Conservation (phyloP, 2,888 invertebrate genomes). For the Rambutsinella grinnellia region DNA sequence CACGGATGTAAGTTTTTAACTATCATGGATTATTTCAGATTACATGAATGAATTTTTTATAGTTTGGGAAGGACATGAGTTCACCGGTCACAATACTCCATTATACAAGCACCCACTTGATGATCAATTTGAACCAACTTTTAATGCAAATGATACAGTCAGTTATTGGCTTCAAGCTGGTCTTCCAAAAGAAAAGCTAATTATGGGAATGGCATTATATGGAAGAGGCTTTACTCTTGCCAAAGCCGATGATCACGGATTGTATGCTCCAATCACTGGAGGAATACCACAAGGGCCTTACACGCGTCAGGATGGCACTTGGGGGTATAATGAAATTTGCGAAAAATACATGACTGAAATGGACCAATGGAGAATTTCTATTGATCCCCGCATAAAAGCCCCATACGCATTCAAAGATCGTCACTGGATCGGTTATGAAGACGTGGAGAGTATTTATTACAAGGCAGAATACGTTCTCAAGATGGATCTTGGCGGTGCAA, state of each 20-base stretch:
- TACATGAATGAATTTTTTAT: too few species aligned
- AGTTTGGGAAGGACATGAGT: conserved; percentile 56
- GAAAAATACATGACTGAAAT: conserved; percentile 62
- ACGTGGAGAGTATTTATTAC: conserved; percentile 72
- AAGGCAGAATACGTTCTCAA: conserved; percentile 69
- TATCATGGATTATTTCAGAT: too few species aligned
- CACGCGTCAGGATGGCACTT: conserved; percentile 68
- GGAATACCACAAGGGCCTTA: conserved; percentile 69
- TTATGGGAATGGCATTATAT: conserved; percentile 80
- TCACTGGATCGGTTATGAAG: conserved; percentile 81
- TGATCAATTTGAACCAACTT: conserved; percentile 54
- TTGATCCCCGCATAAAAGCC: conserved; percentile 74
- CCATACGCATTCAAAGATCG: conserved; percentile 75
- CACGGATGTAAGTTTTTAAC: conserved; percentile 67
- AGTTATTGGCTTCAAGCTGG: conserved; percentile 74
- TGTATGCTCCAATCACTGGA: conserved; percentile 73
- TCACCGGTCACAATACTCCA: conserved; percentile 68
- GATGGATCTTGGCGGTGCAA: conserved; percentile 57
- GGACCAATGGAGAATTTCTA: conserved; percentile 72
- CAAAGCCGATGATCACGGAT: conserved; percentile 69
- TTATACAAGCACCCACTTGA: conserved; percentile 66
- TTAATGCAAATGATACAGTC: conserved; percentile 70
- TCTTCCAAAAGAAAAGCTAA: conserved; percentile 75
- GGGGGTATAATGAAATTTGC: conserved; percentile 70
- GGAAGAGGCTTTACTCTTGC: conserved; percentile 78